Percentiles rank a stretch among this genome's conserved stretches.
These are phyloP conservation scores for Scomberomorus guttatus DNA, from an alignment of 2,797 vertebrate genomes.

Conservation along the genomic window DNA sequence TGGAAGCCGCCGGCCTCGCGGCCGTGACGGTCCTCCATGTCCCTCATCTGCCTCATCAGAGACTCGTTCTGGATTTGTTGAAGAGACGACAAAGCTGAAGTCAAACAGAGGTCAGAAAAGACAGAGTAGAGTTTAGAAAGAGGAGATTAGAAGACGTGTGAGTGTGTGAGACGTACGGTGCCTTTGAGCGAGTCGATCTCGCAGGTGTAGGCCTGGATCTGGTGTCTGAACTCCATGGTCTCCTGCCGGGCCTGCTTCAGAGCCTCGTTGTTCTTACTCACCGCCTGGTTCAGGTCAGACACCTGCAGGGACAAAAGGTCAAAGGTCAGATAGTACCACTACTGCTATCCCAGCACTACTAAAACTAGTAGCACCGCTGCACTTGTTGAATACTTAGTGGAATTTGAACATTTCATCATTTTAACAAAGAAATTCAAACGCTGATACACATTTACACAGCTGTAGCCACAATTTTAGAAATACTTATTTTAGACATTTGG, in stretches of 20 bases:
- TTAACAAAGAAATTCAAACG: too few species aligned
- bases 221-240: conserved; percentile 96
- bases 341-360: too few species aligned
- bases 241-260: conserved; percentile 94
- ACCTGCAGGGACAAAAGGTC: conserved; percentile 82
- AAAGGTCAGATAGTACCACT: conserved; percentile 22
- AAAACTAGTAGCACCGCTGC: too few species aligned
- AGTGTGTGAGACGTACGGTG: conserved; percentile 81
- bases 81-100: neutral
- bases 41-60: conserved; percentile 93
- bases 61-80: conserved; percentile 87
- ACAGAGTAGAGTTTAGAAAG: too few species aligned
- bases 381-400: too few species aligned
- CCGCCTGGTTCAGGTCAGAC: conserved; percentile 93
- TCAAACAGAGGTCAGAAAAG: neutral
- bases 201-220: conserved; percentile 97
- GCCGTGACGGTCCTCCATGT: conserved; percentile 93
- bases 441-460: too few species aligned
- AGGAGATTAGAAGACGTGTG: neutral
- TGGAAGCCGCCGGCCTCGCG: conserved; percentile 90
- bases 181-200: conserved; percentile 97
- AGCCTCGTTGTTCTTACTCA: conserved; percentile 93
- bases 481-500: too few species aligned
- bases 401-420: too few species aligned
- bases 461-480: too few species aligned